Conservation (phyloP, 2,113 vertebrate genomes). For the Smithornis capensis region DNA sequence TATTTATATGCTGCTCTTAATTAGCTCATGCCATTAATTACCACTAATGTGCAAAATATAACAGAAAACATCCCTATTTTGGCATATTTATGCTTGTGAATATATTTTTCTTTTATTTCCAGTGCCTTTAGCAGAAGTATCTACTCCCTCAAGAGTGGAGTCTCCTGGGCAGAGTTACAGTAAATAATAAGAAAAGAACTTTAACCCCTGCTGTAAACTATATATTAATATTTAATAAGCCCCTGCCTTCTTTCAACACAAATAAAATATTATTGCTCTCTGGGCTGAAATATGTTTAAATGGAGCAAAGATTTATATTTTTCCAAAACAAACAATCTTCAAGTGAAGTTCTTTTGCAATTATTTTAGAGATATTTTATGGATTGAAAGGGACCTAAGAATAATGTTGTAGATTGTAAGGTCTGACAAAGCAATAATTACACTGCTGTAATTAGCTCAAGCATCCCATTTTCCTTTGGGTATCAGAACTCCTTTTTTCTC, state of each 20-base stretch:
- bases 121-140: not conserved
- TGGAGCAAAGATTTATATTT: not conserved
- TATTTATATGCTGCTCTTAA: not conserved
- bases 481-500: not conserved
- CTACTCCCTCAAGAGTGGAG: not conserved
- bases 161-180: not conserved
- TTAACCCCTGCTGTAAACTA: not conserved
- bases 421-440: not conserved
- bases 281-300: not conserved
- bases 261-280: not conserved
- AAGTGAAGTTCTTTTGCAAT: not conserved
- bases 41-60: not conserved
- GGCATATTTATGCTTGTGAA: not conserved
- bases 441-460: not conserved
- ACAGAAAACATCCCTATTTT: not conserved
- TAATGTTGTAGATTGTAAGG: not conserved
- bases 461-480: not conserved
- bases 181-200: not conserved
- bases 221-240: not conserved
- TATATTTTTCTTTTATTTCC: not conserved
- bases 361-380: not conserved
- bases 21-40: not conserved
- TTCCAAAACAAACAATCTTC: not conserved
- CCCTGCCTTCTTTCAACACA: not conserved
- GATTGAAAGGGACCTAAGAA: not conserved